Percentiles rank a stretch among this genome's conserved stretches.
These are phyloP conservation scores for Gopherus evgoodei DNA, from an alignment of 2,113 vertebrate genomes.

Conservation along the genomic window DNA sequence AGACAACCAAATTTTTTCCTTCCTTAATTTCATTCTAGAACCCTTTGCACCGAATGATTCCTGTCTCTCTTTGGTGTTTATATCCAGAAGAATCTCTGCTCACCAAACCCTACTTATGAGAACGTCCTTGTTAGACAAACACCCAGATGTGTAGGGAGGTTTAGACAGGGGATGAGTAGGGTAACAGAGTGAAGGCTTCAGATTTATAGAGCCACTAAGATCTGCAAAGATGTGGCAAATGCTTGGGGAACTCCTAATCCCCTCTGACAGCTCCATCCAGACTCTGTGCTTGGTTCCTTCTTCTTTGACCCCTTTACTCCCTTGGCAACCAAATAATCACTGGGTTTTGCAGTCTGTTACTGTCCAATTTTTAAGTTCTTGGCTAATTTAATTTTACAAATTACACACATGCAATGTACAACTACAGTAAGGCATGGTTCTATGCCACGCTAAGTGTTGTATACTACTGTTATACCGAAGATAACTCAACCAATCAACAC, in stretches of 20 bases:
- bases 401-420: not conserved
- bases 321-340: not conserved
- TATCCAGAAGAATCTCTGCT: not conserved
- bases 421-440: not conserved
- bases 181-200: not conserved
- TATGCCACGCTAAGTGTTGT: not conserved
- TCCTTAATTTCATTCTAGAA: not conserved
- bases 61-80: not conserved
- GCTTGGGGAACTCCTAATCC: not conserved
- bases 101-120: not conserved
- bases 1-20: not conserved
- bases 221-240: not conserved
- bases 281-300: not conserved
- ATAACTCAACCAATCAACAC: not conserved
- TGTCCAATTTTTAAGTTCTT: not conserved
- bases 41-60: not conserved
- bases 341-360: not conserved
- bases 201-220: fast-evolving
- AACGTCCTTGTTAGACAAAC: not conserved
- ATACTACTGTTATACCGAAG: not conserved
- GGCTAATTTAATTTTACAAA: not conserved
- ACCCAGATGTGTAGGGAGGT: not conserved
- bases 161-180: fast-evolving
- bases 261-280: not conserved
- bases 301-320: not conserved